Percentiles rank a stretch among this genome's conserved stretches.
These are phyloP conservation scores for Agriopis marginaria DNA, from an alignment of 2,888 invertebrate species.

Conservation along the genomic window DNA sequence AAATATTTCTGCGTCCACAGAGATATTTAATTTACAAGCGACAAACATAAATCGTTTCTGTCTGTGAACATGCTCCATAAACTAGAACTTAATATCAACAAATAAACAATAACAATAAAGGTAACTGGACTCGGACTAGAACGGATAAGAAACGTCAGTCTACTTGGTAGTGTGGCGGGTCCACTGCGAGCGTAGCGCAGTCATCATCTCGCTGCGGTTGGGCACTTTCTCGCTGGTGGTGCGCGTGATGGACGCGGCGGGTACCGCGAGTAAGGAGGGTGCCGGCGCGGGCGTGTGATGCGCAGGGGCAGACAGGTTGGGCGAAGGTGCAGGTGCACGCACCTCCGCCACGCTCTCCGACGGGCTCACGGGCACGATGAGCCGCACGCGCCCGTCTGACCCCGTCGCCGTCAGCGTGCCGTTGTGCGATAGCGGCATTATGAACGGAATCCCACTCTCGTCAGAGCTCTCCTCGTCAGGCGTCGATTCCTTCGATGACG, in stretches of 20 bases:
- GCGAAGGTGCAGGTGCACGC: slow-evolving; percentile 42
- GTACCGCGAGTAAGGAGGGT: slow-evolving; percentile 78
- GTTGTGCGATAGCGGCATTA: slow-evolving; percentile 89
- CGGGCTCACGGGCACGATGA: slow-evolving; percentile 88
- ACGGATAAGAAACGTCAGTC: slow-evolving; percentile 46
- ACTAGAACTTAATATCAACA: slow-evolving; percentile 32
- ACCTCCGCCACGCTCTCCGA: slow-evolving; percentile 72
- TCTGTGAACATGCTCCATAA: not conserved
- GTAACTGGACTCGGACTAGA: slow-evolving; percentile 60
- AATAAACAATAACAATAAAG: slow-evolving; percentile 52
- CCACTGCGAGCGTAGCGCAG: slow-evolving; percentile 93
- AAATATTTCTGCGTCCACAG: slow-evolving; percentile 4
- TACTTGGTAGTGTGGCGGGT: slow-evolving; percentile 95
- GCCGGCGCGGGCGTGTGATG: slow-evolving; percentile 77
- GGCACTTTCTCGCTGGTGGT: slow-evolving; percentile 95
- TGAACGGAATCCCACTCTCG: slow-evolving; percentile 83
- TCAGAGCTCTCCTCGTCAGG: slow-evolving; percentile 71
- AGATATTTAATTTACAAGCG: slow-evolving; percentile 19
- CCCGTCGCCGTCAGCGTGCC: slow-evolving; percentile 88
- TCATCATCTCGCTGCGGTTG: slow-evolving; percentile 94
- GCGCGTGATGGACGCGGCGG: slow-evolving; percentile 89
- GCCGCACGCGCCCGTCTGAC: slow-evolving; percentile 86
- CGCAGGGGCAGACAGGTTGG: slow-evolving; percentile 71
- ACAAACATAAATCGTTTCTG: slow-evolving; percentile 40
- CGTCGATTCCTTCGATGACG: slow-evolving; percentile 80